Evolutionary conservation across 2,113 vertebrate genomes (phyloP).

Genomic region (Paralichthys olivaceus): DNA sequence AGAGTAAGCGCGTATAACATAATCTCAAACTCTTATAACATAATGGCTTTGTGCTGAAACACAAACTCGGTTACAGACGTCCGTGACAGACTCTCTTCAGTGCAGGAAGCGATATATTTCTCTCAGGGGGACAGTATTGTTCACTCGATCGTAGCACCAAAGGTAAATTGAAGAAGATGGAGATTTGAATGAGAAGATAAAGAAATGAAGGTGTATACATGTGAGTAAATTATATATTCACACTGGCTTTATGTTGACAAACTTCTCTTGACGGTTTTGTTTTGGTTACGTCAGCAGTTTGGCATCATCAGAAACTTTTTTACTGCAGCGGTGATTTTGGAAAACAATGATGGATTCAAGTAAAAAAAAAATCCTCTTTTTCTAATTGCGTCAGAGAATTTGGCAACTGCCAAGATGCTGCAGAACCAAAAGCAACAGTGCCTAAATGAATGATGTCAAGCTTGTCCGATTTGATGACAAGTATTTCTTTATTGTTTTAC

Average conservation of each 20-base stretch:
- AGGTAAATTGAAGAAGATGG: conserved; percentile 13
- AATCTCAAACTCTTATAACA: conserved; percentile 67
- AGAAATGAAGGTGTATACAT: background rate
- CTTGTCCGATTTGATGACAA: conserved; percentile 77
- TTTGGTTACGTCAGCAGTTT: conserved; percentile 76
- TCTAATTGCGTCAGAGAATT: conserved; percentile 19
- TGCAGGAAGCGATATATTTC: conserved; percentile 47
- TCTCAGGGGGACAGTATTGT: conserved; percentile 26
- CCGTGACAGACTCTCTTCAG: conserved; percentile 72
- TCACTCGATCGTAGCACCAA: conserved; percentile 48
- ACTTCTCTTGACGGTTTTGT: conserved; percentile 42
- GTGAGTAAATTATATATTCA: conserved; percentile 1
- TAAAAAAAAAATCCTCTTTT: conserved; percentile 18
- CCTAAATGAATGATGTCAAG: conserved; percentile 74
- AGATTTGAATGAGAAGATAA: conserved; percentile 4
- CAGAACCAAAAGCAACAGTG: conserved; percentile 57
- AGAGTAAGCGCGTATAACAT: conserved; percentile 40
- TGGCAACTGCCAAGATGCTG: conserved; percentile 45
- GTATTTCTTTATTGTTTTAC: conserved; percentile 83
- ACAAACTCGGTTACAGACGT: conserved; percentile 75
- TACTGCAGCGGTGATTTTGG: conserved; percentile 3
- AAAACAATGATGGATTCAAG: conserved; percentile 5
- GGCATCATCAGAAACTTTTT: conserved; percentile 27
- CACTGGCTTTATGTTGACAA: conserved; percentile 2
- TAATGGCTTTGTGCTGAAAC: conserved; percentile 78